Evolutionary conservation across 2,113 vertebrate genomes (phyloP).

Genomic region (Perognathus longimembris): DNA sequence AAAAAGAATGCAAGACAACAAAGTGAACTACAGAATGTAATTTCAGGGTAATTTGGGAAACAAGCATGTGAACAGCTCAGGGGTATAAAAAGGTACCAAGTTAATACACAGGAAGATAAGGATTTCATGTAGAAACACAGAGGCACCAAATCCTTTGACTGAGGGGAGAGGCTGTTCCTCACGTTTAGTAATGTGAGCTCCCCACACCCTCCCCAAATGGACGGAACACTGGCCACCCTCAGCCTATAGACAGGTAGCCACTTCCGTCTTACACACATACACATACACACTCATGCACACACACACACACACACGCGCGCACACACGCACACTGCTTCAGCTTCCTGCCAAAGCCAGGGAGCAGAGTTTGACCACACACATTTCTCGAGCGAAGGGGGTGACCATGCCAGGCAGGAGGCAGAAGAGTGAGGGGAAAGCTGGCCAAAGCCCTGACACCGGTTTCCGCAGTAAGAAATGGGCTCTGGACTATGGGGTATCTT

Average conservation of each 20-base stretch:
- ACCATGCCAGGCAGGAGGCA: too few relatives aligned
- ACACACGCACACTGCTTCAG: background rate
- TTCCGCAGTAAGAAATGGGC: background rate
- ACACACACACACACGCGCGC: too few relatives aligned
- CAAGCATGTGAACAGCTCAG: slow-evolving; percentile 29
- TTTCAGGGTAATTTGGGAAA: slow-evolving; percentile 57
- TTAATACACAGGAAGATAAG: background rate
- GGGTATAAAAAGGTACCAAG: background rate
- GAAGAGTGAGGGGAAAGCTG: too few relatives aligned
- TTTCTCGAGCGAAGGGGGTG: background rate
- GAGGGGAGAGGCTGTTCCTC: background rate
- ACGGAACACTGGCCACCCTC: background rate
- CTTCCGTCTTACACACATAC: background rate
- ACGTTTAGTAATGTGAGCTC: background rate
- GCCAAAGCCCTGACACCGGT: background rate
- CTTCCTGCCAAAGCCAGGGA: background rate
- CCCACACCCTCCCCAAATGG: background rate
- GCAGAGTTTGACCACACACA: background rate
- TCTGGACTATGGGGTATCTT: background rate
- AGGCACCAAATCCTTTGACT: background rate
- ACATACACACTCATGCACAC: too few relatives aligned
- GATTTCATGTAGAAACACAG: too few relatives aligned
- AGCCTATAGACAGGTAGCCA: rapidly evolving
- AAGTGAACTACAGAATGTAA: slow-evolving; percentile 18
- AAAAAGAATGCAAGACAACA: slow-evolving; percentile 42